Conservation (phyloP, 2,888 invertebrate species). For the Mechanitis messenoides region DNA sequence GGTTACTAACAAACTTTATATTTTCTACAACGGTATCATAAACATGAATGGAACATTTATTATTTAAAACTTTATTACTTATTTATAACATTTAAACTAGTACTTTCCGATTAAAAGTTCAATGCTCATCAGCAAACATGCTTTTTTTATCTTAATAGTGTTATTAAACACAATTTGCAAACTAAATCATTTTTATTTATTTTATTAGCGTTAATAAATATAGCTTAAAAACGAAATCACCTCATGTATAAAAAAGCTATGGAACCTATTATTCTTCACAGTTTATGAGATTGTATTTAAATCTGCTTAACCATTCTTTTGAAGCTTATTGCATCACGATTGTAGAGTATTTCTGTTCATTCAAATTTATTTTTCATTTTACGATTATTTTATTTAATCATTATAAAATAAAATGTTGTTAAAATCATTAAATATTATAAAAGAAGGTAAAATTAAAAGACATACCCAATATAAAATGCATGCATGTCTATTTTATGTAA, state of each 20-base stretch:
- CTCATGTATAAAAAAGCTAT: background rate
- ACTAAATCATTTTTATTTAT: background rate
- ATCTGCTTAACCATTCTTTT: background rate
- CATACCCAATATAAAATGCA: background rate
- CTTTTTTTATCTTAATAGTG: background rate
- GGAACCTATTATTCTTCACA: too few relatives aligned
- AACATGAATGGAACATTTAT: slow-evolving; percentile 3
- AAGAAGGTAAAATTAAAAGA: background rate
- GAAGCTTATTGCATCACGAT: background rate
- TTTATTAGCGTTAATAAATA: too few relatives aligned
- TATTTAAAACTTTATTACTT: background rate
- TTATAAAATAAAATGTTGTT: background rate
- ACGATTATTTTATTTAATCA: too few relatives aligned
- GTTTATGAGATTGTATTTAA: background rate
- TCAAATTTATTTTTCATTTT: too few relatives aligned
- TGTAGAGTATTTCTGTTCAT: background rate
- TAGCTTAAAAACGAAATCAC: background rate
- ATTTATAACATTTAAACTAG: too few relatives aligned
- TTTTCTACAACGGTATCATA: slow-evolving; percentile 10
- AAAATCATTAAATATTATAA: background rate
- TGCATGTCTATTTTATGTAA: background rate
- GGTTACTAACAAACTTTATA: slow-evolving; percentile 19
- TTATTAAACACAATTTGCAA: background rate
- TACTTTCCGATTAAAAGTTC: too few relatives aligned
- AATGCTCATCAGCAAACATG: background rate